Base-by-base conservation (phyloP, 2,888 invertebrate genomes). In the Apoderus coryli region DNA sequence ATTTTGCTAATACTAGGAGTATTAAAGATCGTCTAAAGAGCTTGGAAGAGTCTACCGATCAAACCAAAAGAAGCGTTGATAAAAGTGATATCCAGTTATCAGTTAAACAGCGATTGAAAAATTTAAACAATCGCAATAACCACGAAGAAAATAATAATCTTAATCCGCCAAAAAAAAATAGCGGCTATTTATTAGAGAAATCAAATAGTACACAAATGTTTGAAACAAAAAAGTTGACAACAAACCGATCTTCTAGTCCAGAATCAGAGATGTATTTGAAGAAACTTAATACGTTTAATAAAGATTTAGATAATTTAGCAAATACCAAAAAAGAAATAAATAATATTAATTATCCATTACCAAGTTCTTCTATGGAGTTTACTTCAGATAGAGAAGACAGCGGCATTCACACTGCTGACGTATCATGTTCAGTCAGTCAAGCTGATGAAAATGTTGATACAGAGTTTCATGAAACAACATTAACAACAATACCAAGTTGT, bases 401-500 rank as follows among this genome's bases (percentile, higher is more conserved):
- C 38, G 79, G 78, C 3, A 76, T 79, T 38, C 81, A 82, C 44
- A 76, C 79, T 4, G 79, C 80, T 3, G 75, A 79, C 9, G 81
- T 77, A 32, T 79, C 78, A 11, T 77, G 76, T 45, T 76, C 72
- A 15, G 70, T 71, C 12, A 70, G 69, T 46, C 79, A 79, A 45
- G 74, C 76, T 27, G 79, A 79, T 52, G 78, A 79, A 44, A 70
- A 73, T 11, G 69, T 70, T 30, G 76, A 76, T 47, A 42, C 40
- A 25, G 54, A 55, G 33, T n/a, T n/a, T n/a, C 38, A 42, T 13
- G 53, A 54, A 32, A 43, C 50, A 22, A 42, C 46, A 26, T 45
- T 49, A 11, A 52, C 48, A 25, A 52, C 51, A 4, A 54, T 53
- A 28, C 49, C 52, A 4, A 50, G 42, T 25, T 50, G 49, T 32